phyloP scores from a whole-genome alignment of 2,888 invertebrate genomes.

The Cordilura impudica region DNA sequence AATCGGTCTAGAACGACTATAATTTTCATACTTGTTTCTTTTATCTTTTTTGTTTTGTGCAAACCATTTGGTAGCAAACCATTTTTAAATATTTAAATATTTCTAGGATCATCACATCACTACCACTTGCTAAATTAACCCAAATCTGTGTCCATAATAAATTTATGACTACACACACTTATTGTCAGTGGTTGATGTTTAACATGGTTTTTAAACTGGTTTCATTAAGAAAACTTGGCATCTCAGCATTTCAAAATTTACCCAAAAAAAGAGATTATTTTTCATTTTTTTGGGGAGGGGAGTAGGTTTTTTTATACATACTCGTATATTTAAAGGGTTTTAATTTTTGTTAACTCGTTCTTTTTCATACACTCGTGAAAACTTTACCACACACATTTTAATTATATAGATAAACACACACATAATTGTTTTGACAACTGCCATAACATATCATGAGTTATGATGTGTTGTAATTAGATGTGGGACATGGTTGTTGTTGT shows the following conservation, averaged over 20 bases:
- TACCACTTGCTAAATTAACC: no score
- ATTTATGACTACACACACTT: no score
- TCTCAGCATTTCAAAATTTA: constrained; percentile 44
- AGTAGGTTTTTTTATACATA: constrained; percentile 14
- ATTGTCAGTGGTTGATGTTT: constrained; percentile 38
- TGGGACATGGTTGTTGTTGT: constrained; percentile 12
- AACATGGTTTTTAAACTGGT: constrained; percentile 49
- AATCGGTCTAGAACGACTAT: no score
- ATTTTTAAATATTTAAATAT: no score
- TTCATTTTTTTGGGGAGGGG: not conserved
- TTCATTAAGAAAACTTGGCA: constrained; percentile 52
- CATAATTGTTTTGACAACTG: constrained; percentile 46
- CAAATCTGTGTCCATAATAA: not conserved
- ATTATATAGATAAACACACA: not conserved
- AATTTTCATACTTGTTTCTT: no score
- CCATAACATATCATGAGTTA: constrained; percentile 47
- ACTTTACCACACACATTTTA: not conserved
- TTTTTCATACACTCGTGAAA: not conserved
- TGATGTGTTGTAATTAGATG: constrained; percentile 44
- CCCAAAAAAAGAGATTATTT: not conserved
- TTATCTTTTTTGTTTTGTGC: no score
- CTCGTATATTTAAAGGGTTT: no score
- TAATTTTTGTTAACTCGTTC: no score
- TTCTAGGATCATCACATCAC: no score
- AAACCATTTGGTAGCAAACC: no score